Base-by-base conservation (phyloP, 2,888 invertebrate species). In the Apamea crenata region DNA sequence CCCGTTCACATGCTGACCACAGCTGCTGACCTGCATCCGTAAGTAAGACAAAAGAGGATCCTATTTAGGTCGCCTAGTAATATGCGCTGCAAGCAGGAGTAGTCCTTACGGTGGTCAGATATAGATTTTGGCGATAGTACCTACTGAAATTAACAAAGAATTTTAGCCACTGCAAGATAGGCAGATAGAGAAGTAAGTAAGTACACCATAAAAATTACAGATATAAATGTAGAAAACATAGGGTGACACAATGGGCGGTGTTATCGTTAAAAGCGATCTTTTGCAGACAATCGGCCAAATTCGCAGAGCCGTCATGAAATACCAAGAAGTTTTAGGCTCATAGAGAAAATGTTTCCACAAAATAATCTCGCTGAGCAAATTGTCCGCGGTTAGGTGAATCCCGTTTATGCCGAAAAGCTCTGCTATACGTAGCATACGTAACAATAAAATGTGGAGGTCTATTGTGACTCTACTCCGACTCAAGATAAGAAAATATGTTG, bases 331-430 rank as follows among this genome's bases (percentile, higher is more conserved):
- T 44, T 44, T 21, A 61, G 32, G 56, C 29, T 47, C 47, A 56
- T 29, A 10, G 29, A 47, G 40, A 36, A 83, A 66, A 74, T 40
- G n/a, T 63, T 75, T 50, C 4, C 44, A 36, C 68, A 50, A 78
- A 82, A 75, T 66, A 50, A 86, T 79, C 59, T 74, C 12, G 47
- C 16, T 6, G n/a, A 66, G 32, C 50, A 78, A 83, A 84, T 84
- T 79, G 65, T 77, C 61, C n/a, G 59, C 40, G 59, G 67, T 73
- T 56, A 40, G 72, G 66, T 77, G 69, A 77, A 74, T 14, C 40
- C 59, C 29, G 66, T 18, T 67, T 66, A 67, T 68, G 25, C 25
- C 21, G 3, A 63, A 85, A 85, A 59, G 25, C 36, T 29, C 5
- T 12, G 32, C 21, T 25, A 69, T 65, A 69, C 12, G 72, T 61